A percentile compares a stretch with the other conserved stretches of the same genome.
These are phyloP conservation scores for Natator depressus DNA, from an alignment of 2,113 vertebrate species.

Conservation along the genomic window DNA sequence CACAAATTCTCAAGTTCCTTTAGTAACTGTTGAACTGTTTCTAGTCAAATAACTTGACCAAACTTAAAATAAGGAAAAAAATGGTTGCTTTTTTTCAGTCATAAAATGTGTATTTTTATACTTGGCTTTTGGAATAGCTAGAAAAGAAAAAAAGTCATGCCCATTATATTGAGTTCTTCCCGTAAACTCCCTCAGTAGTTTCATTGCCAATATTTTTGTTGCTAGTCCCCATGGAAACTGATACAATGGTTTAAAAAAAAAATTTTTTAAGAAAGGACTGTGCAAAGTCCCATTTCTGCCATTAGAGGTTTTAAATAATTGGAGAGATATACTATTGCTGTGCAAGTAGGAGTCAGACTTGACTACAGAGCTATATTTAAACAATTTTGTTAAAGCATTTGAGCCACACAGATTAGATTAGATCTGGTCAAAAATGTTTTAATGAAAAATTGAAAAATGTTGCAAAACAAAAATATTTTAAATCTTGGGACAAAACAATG, in stretches of 20 bases:
- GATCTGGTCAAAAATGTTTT: background rate
- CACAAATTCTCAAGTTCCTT: slow-evolving; percentile 7
- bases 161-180: background rate
- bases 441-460: background rate
- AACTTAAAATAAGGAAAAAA: slow-evolving; percentile 13
- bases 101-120: background rate
- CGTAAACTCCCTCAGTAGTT: background rate
- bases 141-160: background rate
- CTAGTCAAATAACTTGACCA: background rate
- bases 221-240: slow-evolving; percentile 28
- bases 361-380: background rate
- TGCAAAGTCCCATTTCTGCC: background rate
- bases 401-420: background rate
- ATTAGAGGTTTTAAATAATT: background rate
- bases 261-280: background rate
- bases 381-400: background rate
- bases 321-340: background rate
- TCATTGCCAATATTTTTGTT: slow-evolving; percentile 50
- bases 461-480: background rate
- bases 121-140: background rate
- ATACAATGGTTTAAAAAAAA: background rate
- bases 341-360: background rate
- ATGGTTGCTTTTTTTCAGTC: background rate
- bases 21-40: background rate
- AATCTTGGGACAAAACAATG: background rate